These are phyloP conservation scores for Thaleichthys pacificus DNA, from an alignment of 2,797 vertebrate genomes.

Conservation along the genomic window DNA sequence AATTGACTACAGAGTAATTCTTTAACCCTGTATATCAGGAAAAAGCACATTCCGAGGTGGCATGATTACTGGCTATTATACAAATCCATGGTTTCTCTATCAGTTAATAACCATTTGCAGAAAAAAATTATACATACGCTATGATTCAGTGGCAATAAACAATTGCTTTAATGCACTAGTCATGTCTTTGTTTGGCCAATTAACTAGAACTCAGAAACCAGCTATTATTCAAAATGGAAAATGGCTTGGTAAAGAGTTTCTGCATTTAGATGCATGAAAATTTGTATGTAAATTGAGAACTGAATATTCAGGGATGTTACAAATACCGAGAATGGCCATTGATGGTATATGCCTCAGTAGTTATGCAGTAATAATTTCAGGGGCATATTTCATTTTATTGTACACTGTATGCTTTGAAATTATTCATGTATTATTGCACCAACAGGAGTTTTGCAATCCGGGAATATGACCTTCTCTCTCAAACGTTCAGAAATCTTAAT, in stretches of 20 bases:
- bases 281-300: slow-evolving; percentile 74
- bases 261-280: slow-evolving; percentile 70
- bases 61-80: slow-evolving; percentile 77
- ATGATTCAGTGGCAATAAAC: slow-evolving; percentile 69
- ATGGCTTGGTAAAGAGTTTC: slow-evolving; percentile 65
- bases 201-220: slow-evolving; percentile 63
- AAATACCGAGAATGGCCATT: slow-evolving; percentile 61
- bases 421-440: slow-evolving; percentile 39
- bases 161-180: slow-evolving; percentile 76
- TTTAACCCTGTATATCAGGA: slow-evolving; percentile 75
- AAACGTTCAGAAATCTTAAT: slow-evolving; percentile 10
- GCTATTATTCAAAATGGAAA: slow-evolving; percentile 70
- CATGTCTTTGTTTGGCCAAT: slow-evolving; percentile 75
- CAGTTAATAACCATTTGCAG: slow-evolving; percentile 75
- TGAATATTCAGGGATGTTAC: slow-evolving; percentile 64
- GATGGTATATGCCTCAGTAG: slow-evolving; percentile 51
- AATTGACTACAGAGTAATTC: slow-evolving; percentile 78
- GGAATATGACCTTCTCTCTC: slow-evolving; percentile 33
- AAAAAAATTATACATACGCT: slow-evolving; percentile 72
- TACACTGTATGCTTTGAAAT: slow-evolving; percentile 45
- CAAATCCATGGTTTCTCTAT: slow-evolving; percentile 68
- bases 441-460: slow-evolving; percentile 26
- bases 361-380: slow-evolving; percentile 54
- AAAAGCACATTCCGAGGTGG: slow-evolving; percentile 71
- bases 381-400: slow-evolving; percentile 52